Evolutionary conservation across 2,797 vertebrate genomes (phyloP).

Genomic region (Benthosema pterotum): DNA sequence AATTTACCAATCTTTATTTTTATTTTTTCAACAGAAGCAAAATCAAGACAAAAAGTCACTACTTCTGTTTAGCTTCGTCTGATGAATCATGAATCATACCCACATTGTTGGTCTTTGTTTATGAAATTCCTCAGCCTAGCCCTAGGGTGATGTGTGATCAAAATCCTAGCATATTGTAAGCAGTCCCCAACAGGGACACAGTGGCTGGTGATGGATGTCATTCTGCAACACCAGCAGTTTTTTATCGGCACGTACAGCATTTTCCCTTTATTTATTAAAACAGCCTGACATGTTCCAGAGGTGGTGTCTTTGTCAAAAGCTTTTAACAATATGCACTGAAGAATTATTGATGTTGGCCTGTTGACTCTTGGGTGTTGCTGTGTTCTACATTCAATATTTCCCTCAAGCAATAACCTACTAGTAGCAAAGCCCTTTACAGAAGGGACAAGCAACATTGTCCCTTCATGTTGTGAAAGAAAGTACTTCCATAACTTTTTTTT

Average conservation of each 20-base stretch:
- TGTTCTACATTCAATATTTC: slow-evolving; percentile 20
- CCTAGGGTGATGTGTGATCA: slow-evolving; percentile 10
- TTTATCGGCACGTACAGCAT: neutral
- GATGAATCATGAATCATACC: neutral
- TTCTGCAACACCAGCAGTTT: slow-evolving; percentile 5
- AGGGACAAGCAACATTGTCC: neutral
- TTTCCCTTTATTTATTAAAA: slow-evolving; percentile 39
- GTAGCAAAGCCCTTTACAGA: slow-evolving; percentile 18
- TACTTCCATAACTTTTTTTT: neutral
- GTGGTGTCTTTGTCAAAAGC: slow-evolving; percentile 36
- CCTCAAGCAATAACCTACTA: slow-evolving; percentile 11
- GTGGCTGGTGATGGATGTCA: slow-evolving; percentile 17
- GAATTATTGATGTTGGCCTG: slow-evolving; percentile 46
- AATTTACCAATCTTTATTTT: neutral
- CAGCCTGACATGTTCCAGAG: slow-evolving; percentile 20
- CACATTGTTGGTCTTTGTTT: slow-evolving; percentile 1
- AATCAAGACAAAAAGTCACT: slow-evolving; percentile 11
- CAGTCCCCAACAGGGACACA: slow-evolving; percentile 17
- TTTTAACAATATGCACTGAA: slow-evolving; percentile 42
- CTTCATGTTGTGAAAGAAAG: slow-evolving; percentile 5
- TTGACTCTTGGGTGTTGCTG: slow-evolving; percentile 44
- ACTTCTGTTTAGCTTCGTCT: neutral
- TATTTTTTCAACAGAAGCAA: slow-evolving; percentile 21
- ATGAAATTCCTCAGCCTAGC: neutral
- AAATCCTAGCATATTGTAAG: neutral